Evolutionary conservation across 2,888 invertebrate genomes (phyloP).

Genomic region (Diarsia dahlii): DNA sequence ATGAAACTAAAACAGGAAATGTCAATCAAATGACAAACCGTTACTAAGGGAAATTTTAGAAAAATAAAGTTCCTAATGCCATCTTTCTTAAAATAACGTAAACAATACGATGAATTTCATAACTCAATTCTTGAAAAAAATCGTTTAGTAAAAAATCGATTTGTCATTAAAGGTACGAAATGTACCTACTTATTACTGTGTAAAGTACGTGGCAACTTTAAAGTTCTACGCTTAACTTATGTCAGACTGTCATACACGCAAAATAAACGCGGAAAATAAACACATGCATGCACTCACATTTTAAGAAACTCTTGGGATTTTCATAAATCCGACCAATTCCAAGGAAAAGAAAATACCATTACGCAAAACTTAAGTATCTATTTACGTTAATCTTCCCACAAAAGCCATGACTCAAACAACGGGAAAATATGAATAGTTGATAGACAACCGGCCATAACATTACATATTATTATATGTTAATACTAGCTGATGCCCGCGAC

Average conservation of each 20-base stretch:
- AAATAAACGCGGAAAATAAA: background rate
- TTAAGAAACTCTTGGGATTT: background rate
- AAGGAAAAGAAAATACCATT: slow-evolving; percentile 7
- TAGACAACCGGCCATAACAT: slow-evolving; percentile 19
- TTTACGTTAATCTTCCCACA: slow-evolving; percentile 20
- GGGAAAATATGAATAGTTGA: slow-evolving; percentile 36
- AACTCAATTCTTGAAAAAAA: too few species aligned
- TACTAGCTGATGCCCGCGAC: too few species aligned
- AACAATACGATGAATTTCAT: too few species aligned
- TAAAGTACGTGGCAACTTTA: background rate
- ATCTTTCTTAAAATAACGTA: too few species aligned
- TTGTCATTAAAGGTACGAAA: too few species aligned
- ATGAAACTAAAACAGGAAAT: background rate
- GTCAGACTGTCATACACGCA: background rate
- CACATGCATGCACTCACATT: background rate
- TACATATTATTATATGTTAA: slow-evolving; percentile 11
- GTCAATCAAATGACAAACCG: too few species aligned
- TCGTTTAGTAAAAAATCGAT: too few species aligned
- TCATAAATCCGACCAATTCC: background rate
- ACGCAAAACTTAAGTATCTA: slow-evolving; percentile 15
- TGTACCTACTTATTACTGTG: too few species aligned
- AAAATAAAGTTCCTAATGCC: too few species aligned
- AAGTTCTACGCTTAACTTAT: background rate
- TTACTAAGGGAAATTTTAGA: too few species aligned
- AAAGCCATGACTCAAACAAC: slow-evolving; percentile 24